These are phyloP conservation scores for Balearica regulorum DNA, from an alignment of 2,797 vertebrate species.

Conservation along the genomic window DNA sequence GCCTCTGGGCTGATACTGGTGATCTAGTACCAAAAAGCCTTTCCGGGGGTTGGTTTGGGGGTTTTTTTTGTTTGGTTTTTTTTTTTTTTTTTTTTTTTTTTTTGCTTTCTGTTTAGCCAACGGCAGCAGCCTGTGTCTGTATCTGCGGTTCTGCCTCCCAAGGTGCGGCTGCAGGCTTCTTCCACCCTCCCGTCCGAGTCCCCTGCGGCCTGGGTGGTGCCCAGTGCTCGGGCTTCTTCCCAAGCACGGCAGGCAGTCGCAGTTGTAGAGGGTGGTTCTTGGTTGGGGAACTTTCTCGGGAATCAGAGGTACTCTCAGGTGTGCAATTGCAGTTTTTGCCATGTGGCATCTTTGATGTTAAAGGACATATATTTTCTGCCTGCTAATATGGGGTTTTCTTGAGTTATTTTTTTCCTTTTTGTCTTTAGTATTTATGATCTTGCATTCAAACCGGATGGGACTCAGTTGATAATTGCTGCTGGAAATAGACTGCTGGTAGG, in stretches of 20 bases:
- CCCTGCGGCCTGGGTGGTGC: too few relatives aligned
- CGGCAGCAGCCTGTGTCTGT: neutral
- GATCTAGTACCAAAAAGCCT: fast-evolving
- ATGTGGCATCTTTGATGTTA: too few relatives aligned
- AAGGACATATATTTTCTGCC: neutral
- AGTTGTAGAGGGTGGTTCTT: too few relatives aligned
- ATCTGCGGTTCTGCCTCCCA: neutral
- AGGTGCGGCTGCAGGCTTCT: neutral
- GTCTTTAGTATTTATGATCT: conserved; percentile 90
- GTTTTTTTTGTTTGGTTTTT: fast-evolving
- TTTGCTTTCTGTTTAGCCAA: fast-evolving
- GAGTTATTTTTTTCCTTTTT: neutral
- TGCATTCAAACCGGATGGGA: conserved; percentile 96
- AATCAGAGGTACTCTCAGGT: too few relatives aligned
- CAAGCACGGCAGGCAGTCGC: too few relatives aligned
- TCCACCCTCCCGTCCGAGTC: neutral
- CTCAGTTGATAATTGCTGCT: conserved; percentile 92
- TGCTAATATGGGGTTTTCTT: neutral
- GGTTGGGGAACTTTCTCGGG: too few relatives aligned
- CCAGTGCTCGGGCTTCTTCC: too few relatives aligned
- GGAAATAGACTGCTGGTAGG: conserved; percentile 93
- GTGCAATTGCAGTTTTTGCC: too few relatives aligned
- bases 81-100: too few relatives aligned
- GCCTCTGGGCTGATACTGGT: fast-evolving
- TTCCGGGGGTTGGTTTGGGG: too few relatives aligned